Conservation (phyloP, 2,797 vertebrate genomes). For the Neostethus bicornis region DNA sequence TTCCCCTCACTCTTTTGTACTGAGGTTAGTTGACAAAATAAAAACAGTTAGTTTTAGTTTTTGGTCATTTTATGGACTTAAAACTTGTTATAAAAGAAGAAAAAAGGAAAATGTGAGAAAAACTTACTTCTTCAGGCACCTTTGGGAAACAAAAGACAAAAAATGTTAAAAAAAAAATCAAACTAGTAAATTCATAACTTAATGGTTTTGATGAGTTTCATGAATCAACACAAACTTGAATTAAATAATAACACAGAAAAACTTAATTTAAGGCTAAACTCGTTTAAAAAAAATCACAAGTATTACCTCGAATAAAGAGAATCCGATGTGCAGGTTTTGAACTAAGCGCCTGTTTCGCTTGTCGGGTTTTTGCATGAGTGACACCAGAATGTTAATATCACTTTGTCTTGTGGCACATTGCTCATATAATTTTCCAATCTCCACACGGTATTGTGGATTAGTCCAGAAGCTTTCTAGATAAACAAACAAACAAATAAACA, state of each 20-base stretch:
- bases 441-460: conserved; percentile 85
- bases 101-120: background rate
- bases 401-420: conserved; percentile 9
- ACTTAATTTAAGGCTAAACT: too few species aligned
- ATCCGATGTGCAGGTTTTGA: conserved; percentile 77
- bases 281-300: background rate
- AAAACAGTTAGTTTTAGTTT: too few species aligned
- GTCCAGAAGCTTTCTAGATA: conserved; percentile 83
- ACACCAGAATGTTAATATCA: conserved; percentile 80
- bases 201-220: too few species aligned
- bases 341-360: conserved; percentile 76
- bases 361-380: conserved; percentile 89
- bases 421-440: conserved; percentile 34
- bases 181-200: too few species aligned
- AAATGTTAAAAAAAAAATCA: background rate
- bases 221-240: conserved; percentile 68
- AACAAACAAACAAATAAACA: too few species aligned
- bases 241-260: background rate
- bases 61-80: too few species aligned
- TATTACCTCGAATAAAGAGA: conserved; percentile 81
- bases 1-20: conserved; percentile 47
- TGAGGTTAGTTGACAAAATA: conserved; percentile 41
- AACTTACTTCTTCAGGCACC: too few species aligned
- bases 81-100: too few species aligned
- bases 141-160: background rate